Base-by-base conservation (phyloP, 2,888 invertebrate genomes). In the Folsomia candida region DNA sequence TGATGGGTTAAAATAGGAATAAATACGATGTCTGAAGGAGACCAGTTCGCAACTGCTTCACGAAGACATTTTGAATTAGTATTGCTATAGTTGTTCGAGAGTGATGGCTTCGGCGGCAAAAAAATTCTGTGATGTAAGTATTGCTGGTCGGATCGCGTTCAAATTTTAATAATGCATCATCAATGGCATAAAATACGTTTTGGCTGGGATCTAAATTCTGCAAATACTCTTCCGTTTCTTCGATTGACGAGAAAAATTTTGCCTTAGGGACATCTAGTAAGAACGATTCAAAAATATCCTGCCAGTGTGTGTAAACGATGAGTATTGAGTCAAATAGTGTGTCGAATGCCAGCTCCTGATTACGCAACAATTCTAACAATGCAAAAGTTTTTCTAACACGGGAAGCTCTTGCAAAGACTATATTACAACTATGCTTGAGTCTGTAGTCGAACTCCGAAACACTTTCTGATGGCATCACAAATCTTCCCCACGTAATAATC, bases 281-380 rank as follows among this genome's bases (percentile, higher is more conserved):
- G 3, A 47, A 24, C n/a, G 37, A 20, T 3, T 37, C 24, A 22
- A 64, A 64, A 22, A 22, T 37, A 2, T 64, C 51, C 47, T 64
- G 64, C 6, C 22, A 64, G 51, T 64, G 47, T 24, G 64, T 6
- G 22, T 64, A 64, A 2, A 6, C 4, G n/a, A 64, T 24, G n/a
- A 11, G n/a, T 22, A 24, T 22, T 22, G 22, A 9, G 20, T 24
- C 28, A n/a, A 64, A 14, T 3, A 51, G 2, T 14, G 20, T n/a
- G n/a, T n/a, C n/a, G n/a, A n/a, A n/a, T n/a, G n/a, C n/a, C n/a
- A n/a, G n/a, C n/a, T n/a, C 51, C 6, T 47, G 47, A 2, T 51
- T 37, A 4, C 25, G 25, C 4, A 51, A 24, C 22, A 64, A 24
- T 20, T 64, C 51, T 24, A 64, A 24, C 22, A 51, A 22, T 4